These are phyloP conservation scores for Podarcis raffonei DNA, from an alignment of 2,113 vertebrate species.

Conservation along the genomic window DNA sequence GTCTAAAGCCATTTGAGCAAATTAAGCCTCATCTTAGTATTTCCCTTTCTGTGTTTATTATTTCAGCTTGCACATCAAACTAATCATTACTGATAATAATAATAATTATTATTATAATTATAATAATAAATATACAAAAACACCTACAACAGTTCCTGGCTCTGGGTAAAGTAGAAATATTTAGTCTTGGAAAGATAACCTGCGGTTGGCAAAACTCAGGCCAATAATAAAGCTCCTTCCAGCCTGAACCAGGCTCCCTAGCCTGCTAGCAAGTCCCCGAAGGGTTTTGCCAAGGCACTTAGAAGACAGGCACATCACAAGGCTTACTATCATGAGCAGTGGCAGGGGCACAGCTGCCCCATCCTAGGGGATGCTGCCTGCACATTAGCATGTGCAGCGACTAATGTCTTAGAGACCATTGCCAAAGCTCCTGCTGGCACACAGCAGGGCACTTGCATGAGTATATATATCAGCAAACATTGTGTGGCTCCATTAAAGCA, in stretches of 20 bases:
- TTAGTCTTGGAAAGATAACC: conserved; percentile 40
- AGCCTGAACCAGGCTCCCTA: conserved; percentile 37
- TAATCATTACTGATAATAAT: background rate
- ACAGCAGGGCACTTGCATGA: background rate
- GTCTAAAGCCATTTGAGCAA: conserved; percentile 55
- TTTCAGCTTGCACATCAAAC: background rate
- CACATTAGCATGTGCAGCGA: conserved; percentile 51
- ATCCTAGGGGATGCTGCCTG: conserved; percentile 31
- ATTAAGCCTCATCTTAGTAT: conserved; percentile 43
- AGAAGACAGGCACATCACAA: conserved; percentile 9
- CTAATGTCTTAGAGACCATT: conserved; percentile 20
- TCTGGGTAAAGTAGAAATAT: conserved; percentile 24
- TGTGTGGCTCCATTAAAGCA: fast-evolving
- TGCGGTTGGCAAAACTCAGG: conserved; percentile 38
- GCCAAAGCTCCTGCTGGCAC: conserved; percentile 52
- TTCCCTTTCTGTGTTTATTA: background rate
- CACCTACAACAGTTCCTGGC: conserved; percentile 31
- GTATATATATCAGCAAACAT: background rate
- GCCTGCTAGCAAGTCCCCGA: conserved; percentile 42
- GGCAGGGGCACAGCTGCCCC: conserved; percentile 52
- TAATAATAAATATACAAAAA: background rate
- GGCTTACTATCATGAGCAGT: conserved; percentile 38
- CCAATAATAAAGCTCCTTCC: background rate
- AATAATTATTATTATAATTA: too few species aligned
- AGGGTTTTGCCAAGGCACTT: conserved; percentile 46